Evolutionary conservation across 2,113 vertebrate species (phyloP).

Genomic region (Eptatretus burgeri): DNA sequence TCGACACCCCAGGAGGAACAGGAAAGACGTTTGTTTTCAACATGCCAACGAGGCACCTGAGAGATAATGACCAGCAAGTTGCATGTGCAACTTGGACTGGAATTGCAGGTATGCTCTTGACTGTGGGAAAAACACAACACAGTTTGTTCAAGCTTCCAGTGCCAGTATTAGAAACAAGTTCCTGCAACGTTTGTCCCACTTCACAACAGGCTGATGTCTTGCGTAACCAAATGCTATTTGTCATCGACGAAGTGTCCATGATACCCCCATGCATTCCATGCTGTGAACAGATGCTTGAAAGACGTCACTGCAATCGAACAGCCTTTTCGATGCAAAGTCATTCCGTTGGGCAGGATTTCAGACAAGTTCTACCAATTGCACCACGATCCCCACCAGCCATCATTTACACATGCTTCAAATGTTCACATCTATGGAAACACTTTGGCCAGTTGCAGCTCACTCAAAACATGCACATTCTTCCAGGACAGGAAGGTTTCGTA

Average conservation of each 20-base stretch:
- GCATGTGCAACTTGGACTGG: too few species aligned
- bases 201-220: too few species aligned
- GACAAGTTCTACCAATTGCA: not conserved
- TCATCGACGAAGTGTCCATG: not conserved
- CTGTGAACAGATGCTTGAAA: not conserved
- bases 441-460: not conserved
- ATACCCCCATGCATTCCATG: not conserved
- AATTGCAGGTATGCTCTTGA: too few species aligned
- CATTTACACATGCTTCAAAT: too few species aligned
- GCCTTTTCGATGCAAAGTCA: not conserved
- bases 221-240: not conserved
- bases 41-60: too few species aligned
- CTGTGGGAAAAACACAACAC: not conserved
- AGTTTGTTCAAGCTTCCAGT: slow-evolving; percentile 2
- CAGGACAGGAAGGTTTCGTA: too few species aligned
- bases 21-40: too few species aligned
- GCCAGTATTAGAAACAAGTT: not conserved
- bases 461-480: too few species aligned
- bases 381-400: slow-evolving; percentile 4
- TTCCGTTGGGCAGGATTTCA: not conserved
- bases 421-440: too few species aligned
- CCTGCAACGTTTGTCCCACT: not conserved
- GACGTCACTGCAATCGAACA: not conserved
- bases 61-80: too few species aligned
- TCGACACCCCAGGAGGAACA: too few species aligned